Evolutionary conservation across 2,797 vertebrate species (phyloP), one percentile per base, ranked within the genome.

Genomic region (Typhlichthys eigenmanni): DNA sequence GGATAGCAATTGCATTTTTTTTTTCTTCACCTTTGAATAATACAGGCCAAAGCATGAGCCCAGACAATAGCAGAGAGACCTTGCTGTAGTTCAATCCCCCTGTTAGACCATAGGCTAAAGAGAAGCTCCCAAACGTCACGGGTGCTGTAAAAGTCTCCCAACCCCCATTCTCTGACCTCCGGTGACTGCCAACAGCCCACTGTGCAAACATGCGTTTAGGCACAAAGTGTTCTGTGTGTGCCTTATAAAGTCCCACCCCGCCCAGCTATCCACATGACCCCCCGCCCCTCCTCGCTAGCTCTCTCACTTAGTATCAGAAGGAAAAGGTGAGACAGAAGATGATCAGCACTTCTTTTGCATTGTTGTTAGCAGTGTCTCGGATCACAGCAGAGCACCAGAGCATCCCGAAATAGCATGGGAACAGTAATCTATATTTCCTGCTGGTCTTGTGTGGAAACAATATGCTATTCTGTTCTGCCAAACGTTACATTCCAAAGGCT

Each of bases 141-240:
- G 79, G 72, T 84, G 78, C 72, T 67, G 16, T 61, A 56, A 43
- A 34, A 29, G 5, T 34, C 53, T 70, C 64, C 52, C 46, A 47
- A 67, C 82, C 74, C 10, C 17, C 52, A 9, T 3, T n/a, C 29
- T 14, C 13, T 7, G 13, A 13, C 55, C 62, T 47, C 70, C 80
- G 4, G 5, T 2, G n/a, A 53, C n/a, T 5, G 34, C 38, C 13
- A 47, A 10, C 50, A 19, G 50, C 78, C 79, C 2, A 24, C 61
- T 9, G 79, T 82, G 83, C 82, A 82, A 88, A 88, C 87, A 88
- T 85, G 86, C 86, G 87, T 84, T 86, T 81, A 87, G 88, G 86
- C 87, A 90, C 86, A 82, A 85, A 82, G 72, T 82, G 78, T 81
- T 75, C 85, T 76, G 76, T 81, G 83, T 87, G 83, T 81, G 82